Evolutionary conservation across 2,888 invertebrate genomes (phyloP).

Genomic region (Rhamphomyia laevipes): DNA sequence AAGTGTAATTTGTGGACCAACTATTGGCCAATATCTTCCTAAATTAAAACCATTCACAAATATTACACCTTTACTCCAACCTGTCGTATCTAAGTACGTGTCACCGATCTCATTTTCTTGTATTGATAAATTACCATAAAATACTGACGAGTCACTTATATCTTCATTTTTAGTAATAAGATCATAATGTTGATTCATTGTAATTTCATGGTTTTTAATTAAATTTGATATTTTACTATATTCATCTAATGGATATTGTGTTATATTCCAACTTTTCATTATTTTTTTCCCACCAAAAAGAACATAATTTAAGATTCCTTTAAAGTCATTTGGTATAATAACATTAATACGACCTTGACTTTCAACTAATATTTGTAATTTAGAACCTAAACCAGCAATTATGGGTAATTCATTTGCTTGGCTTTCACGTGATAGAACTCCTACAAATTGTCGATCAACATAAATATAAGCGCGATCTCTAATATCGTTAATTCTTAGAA

Average conservation of each 20-base stretch:
- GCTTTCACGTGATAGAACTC: slow-evolving; percentile 32
- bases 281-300: slow-evolving; percentile 39
- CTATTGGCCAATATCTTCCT: slow-evolving; percentile 70
- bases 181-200: slow-evolving; percentile 15
- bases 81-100: slow-evolving; percentile 63
- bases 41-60: slow-evolving; percentile 78
- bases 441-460: slow-evolving; percentile 40
- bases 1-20: slow-evolving; percentile 71
- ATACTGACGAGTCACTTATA: slow-evolving; percentile 43
- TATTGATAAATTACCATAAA: slow-evolving; percentile 34
- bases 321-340: slow-evolving; percentile 33
- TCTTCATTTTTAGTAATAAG: slow-evolving; percentile 3
- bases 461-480: slow-evolving; percentile 60
- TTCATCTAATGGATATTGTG: slow-evolving; percentile 43
- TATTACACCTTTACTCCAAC: slow-evolving; percentile 80
- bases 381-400: slow-evolving; percentile 29
- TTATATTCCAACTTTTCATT: slow-evolving; percentile 53
- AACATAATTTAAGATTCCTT: slow-evolving; percentile 49
- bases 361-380: slow-evolving; percentile 51
- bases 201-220: slow-evolving; percentile 18
- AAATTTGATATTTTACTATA: slow-evolving; percentile 25
- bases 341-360: slow-evolving; percentile 75
- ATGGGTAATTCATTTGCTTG: slow-evolving; percentile 27
- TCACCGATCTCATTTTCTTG: slow-evolving; percentile 45
- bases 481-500: slow-evolving; percentile 42